These are phyloP conservation scores for Polydrusus tereticollis DNA, from an alignment of 2,888 invertebrate species.

Conservation along the genomic window DNA sequence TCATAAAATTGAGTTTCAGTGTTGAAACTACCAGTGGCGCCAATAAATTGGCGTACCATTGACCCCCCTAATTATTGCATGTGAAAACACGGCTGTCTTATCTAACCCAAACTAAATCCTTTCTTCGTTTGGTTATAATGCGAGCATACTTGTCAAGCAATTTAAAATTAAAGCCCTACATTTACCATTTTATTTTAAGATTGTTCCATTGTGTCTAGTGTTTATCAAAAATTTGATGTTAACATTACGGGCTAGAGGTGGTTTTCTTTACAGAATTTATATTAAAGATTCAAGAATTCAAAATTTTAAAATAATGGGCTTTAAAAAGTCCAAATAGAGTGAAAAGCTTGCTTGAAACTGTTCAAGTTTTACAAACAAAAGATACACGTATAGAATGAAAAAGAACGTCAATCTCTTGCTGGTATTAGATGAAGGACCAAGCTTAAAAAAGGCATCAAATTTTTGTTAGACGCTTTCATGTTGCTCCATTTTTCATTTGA, in stretches of 20 bases:
- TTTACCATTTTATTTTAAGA: background rate
- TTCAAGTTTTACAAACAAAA: no score
- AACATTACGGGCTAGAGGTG: no score
- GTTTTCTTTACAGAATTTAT: no score
- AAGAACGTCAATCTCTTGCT: background rate
- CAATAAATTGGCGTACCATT: no score
- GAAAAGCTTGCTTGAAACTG: no score
- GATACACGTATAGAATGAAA: background rate
- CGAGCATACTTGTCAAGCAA: background rate
- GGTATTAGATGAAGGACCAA: background rate
- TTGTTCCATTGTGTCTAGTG: background rate
- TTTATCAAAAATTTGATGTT: conserved; percentile 1
- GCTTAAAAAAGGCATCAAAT: conserved; percentile 5
- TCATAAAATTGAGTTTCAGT: no score
- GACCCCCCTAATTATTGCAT: no score
- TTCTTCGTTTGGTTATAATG: background rate
- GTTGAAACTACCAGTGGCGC: no score
- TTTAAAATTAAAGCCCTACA: background rate
- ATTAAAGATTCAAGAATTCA: no score
- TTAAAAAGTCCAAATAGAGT: background rate
- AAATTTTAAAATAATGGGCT: background rate
- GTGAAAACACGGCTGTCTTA: no score
- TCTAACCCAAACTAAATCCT: no score
- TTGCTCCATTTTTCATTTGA: conserved; percentile 5
- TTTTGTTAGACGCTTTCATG: conserved; percentile 16